Evolutionary conservation across 1,140 invertebrate genomes (phyloP).

Genomic region (Neodiprion fabricii): DNA sequence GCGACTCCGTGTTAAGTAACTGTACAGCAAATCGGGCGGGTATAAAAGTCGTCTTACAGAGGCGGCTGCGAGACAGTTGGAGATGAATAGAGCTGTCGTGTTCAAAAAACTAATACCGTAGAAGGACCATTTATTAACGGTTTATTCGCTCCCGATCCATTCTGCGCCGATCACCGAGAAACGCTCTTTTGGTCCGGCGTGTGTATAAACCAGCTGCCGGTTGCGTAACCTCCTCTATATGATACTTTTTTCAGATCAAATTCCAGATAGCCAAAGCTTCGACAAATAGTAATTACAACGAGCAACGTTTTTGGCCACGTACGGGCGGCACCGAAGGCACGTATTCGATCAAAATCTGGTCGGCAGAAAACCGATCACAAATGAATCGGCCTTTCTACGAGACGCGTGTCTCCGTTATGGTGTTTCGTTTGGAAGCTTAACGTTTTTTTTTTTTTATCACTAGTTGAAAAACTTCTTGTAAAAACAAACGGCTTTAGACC

Average conservation of each 20-base stretch:
- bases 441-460: too few relatives aligned
- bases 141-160: neutral
- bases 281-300: neutral
- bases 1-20: neutral
- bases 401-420: neutral
- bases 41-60: neutral
- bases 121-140: constrained; percentile 5
- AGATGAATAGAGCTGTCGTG: constrained; percentile 7
- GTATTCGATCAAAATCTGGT: too few relatives aligned
- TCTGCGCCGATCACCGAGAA: neutral
- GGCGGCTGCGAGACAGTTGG: neutral
- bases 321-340: too few relatives aligned
- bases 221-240: neutral
- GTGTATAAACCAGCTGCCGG: neutral
- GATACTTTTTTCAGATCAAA: neutral
- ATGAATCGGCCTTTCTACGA: neutral
- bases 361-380: too few relatives aligned
- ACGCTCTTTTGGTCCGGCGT: neutral
- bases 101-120: constrained; percentile 5
- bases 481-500: too few relatives aligned
- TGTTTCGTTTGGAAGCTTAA: too few relatives aligned
- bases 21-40: neutral
- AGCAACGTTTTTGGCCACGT: neutral
- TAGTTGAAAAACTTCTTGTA: too few relatives aligned
- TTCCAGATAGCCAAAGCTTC: neutral